Conservation (phyloP, 2,797 vertebrate genomes). For the Craterocephalus amniculus region DNA sequence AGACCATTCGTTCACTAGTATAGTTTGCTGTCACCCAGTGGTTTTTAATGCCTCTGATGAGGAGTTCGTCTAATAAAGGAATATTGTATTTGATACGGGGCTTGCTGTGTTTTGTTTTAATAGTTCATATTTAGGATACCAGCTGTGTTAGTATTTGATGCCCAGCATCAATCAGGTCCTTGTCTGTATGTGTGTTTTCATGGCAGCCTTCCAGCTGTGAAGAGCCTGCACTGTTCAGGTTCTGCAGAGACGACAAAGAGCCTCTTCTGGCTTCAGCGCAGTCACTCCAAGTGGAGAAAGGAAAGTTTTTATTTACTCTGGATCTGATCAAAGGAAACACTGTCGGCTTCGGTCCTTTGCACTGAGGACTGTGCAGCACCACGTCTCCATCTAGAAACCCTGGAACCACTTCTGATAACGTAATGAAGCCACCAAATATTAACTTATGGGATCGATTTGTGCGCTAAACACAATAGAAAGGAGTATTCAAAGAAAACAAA, state of each 20-base stretch:
- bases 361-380: not conserved
- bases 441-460: not conserved
- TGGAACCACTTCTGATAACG: not conserved
- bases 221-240: conserved; percentile 5
- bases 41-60: conserved; percentile 66
- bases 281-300: conserved; percentile 19
- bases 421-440: not conserved
- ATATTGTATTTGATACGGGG: conserved; percentile 58
- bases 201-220: conserved; percentile 27
- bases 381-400: not conserved
- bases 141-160: not conserved
- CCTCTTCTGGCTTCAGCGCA: conserved; percentile 26
- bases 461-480: not conserved
- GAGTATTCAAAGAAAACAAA: not conserved
- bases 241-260: conserved; percentile 45
- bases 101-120: not conserved
- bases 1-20: conserved; percentile 50
- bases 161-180: not conserved
- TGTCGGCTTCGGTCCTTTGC: not conserved
- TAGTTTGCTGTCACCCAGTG: conserved; percentile 58
- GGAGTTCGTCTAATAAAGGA: conserved; percentile 69
- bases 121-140: not conserved
- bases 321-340: conserved; percentile 2
- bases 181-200: conserved; percentile 36
- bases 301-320: conserved; percentile 16